Evolutionary conservation across 2,888 invertebrate genomes (phyloP), one percentile per base, ranked within the genome.

Genomic region (Teinopalpus imperialis): DNA sequence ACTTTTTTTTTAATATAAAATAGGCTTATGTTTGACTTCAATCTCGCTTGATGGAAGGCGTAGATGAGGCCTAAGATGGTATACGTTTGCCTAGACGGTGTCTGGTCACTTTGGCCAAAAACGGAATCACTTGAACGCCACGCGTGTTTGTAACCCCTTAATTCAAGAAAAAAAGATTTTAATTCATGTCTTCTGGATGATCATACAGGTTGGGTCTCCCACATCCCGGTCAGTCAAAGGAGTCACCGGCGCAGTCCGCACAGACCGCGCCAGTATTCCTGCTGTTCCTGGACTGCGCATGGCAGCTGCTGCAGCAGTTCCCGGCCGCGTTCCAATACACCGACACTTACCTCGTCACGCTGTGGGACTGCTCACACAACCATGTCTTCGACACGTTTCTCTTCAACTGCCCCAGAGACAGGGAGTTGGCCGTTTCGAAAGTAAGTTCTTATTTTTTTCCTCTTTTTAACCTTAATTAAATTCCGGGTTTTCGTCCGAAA

Each of bases 301-400:
- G 97, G 96, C 98, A 98, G 86, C 87, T 98, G 39, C 81, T 93
- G 58, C 93, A 93, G 59, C 98, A 98, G 85, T 97, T 93, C 80
- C 97, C 97, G 0, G 90, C 93, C 0, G 92, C 94, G 57, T 98
- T 98, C 83, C 96, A 97, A 82, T 97, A 96, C 87, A 94, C 96
- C 9, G 97, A 97, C 82, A 96, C 95, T 0, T 97, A 97, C 80
- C 91, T 99, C 56, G 96, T 97, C 0, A 94, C 96, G 0, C 74
- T 98, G 14, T 98, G 98, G 97, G 98, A 98, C 80, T 92, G 94
- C 18, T 92, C 94, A 7, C 95, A 96, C 63, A 90, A 97, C 57
- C 96, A 97, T 6, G 90, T 98, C 39, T 97, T 97, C 68, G 97
- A 97, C 61, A 97, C 97, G 23, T 98, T 98, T 87, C 91, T 98